Base-by-base conservation (phyloP, 2,113 vertebrate species). In the Ochotona curzoniae region DNA sequence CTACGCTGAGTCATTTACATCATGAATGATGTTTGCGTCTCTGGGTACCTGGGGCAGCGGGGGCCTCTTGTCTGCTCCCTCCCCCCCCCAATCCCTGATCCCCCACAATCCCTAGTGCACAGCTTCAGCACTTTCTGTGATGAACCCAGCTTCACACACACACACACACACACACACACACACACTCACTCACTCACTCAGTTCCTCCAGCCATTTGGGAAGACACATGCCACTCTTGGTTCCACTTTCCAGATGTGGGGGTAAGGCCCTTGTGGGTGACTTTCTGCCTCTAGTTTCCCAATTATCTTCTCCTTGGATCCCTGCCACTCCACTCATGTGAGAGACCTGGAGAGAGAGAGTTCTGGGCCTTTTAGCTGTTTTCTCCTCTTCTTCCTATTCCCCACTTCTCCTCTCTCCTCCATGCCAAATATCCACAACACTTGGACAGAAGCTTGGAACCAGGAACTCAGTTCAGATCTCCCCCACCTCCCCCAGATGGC, bases 161-260 rank as follows among this genome's bases (percentile, higher is more conserved):
- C 20, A 38, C 17, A 20, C 18, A 26, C 0, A 0, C 15, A 47
- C 20, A 38, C 17, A 20, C 87, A 17, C 18, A 26, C 0, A 0
- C 15, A 47, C 20, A 38, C n/a, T n/a, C n/a, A n/a, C n/a, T n/a
- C 13, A 20, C 71, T 35, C 47, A 66, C 64, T 51, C 60, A 69
- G 17, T 15, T 13, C 20, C 80, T 15, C 49, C 49, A 2, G 20
- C 8, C 1, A 5, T 44, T 8, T n/a, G 15, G 54, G 20, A 35
- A 75, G 64, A 54, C 17, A 25, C 51, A 32, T 0, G 7, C 25
- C 30, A 1, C 47, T 20, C 8, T 86, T 11, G 9, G 49, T 60
- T 5, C 83, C 78, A 21, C 64, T 87, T 83, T 38, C 20, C 17
- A 90, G 73, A 26, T 2, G 4, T 8, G 54, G n/a, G 61, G 57